phyloP scores from a whole-genome alignment of 2,888 invertebrate species.

The Ischnura elegans region DNA sequence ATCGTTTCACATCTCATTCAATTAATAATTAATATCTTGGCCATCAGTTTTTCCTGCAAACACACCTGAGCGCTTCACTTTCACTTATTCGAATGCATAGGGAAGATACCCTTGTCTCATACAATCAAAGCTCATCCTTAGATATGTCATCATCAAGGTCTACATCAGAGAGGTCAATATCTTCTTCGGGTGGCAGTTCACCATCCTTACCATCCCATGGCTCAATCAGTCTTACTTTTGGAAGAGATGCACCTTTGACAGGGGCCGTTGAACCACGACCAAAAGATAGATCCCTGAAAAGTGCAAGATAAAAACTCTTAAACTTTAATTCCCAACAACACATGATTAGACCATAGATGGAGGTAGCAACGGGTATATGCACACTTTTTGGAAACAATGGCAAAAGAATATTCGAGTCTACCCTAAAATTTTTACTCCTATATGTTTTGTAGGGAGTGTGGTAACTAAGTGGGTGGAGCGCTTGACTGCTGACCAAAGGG shows the following conservation, averaged over 20 bases:
- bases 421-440: too few species aligned
- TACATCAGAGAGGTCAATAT: constrained; percentile 94
- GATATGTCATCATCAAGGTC: constrained; percentile 84
- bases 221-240: constrained; percentile 83
- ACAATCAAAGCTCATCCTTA: constrained; percentile 86
- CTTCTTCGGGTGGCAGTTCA: constrained; percentile 90
- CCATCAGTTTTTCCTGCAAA: constrained; percentile 2
- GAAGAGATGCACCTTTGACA: constrained; percentile 89
- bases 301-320: constrained; percentile 38
- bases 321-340: background rate
- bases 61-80: constrained; percentile 1
- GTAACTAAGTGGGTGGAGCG: too few species aligned
- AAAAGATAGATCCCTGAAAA: constrained; percentile 90
- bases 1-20: background rate
- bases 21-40: background rate
- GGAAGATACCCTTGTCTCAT: constrained; percentile 20
- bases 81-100: constrained; percentile 26
- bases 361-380: too few species aligned
- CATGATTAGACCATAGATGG: too few species aligned
- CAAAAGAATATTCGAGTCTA: too few species aligned
- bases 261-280: constrained; percentile 96
- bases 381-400: too few species aligned
- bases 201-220: constrained; percentile 98
- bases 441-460: too few species aligned
- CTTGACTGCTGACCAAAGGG: too few species aligned